These are phyloP conservation scores for Metopolophium dirhodum DNA, from an alignment of 1,140 invertebrate species.

Conservation along the genomic window DNA sequence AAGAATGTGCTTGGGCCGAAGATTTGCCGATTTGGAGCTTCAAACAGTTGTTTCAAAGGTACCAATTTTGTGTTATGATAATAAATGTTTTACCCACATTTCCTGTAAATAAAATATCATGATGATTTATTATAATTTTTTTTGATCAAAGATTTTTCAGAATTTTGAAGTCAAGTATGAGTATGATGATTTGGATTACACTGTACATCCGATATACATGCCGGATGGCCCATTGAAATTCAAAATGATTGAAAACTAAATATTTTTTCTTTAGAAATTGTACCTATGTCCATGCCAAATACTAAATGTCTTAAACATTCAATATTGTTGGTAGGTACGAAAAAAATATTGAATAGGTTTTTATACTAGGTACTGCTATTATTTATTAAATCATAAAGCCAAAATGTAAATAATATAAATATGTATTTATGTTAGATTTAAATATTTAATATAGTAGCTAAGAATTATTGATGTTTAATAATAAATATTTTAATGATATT, in stretches of 20 bases:
- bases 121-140: background rate
- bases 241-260: conserved; percentile 63
- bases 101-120: background rate
- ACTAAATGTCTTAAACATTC: background rate
- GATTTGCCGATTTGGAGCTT: conserved; percentile 82
- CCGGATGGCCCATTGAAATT: conserved; percentile 74
- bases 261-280: background rate
- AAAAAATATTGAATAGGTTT: background rate
- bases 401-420: background rate
- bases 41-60: conserved; percentile 76
- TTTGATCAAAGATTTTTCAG: conserved; percentile 71
- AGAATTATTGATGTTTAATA: too few relatives aligned
- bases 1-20: conserved; percentile 79
- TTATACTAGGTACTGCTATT: background rate
- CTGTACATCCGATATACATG: conserved; percentile 77
- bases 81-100: background rate
- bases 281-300: background rate
- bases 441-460: background rate
- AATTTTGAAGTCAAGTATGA: conserved; percentile 73
- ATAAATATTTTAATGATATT: too few relatives aligned
- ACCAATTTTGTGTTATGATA: conserved; percentile 14
- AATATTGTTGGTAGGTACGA: background rate
- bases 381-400: background rate
- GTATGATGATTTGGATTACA: conserved; percentile 71
- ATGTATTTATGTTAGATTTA: background rate